These are phyloP conservation scores for Sphaerodactylus townsendi DNA, from an alignment of 2,113 vertebrate species.

Conservation along the genomic window DNA sequence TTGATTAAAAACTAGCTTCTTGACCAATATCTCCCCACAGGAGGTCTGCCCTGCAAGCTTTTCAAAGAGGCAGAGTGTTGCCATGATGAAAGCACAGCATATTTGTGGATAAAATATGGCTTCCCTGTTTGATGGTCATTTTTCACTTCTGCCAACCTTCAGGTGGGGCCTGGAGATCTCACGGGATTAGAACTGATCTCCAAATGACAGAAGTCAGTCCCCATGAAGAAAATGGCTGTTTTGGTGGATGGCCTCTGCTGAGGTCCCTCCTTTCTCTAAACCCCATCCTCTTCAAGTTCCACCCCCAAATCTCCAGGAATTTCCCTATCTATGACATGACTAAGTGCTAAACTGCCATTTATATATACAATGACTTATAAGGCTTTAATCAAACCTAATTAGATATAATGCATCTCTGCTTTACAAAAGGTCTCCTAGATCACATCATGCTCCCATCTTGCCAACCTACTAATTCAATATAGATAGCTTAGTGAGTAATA, in stretches of 20 bases:
- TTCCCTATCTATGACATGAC: neutral
- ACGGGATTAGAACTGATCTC: no score
- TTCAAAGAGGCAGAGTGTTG: neutral
- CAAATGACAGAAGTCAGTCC: no score
- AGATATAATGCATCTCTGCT: neutral
- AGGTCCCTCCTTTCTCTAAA: no score
- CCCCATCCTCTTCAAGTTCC: no score
- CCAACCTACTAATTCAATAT: slow-evolving; percentile 44
- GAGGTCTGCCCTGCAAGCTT: neutral
- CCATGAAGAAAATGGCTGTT: no score
- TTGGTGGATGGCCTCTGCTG: no score
- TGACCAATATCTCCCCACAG: neutral
- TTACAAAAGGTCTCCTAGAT: slow-evolving; percentile 13
- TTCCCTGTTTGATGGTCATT: neutral
- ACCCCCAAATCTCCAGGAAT: no score
- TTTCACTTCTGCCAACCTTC: neutral
- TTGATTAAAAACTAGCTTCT: neutral
- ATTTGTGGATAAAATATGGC: neutral
- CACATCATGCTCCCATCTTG: neutral
- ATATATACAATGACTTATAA: neutral
- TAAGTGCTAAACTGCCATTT: neutral
- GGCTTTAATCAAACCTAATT: neutral
- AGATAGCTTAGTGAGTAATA: slow-evolving; percentile 44
- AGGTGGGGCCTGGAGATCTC: no score
- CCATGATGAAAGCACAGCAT: neutral